Percentiles rank a stretch among this genome's conserved stretches.
These are phyloP conservation scores for Chaetodon trifasciatus DNA, from an alignment of 2,797 vertebrate genomes.

Conservation along the genomic window DNA sequence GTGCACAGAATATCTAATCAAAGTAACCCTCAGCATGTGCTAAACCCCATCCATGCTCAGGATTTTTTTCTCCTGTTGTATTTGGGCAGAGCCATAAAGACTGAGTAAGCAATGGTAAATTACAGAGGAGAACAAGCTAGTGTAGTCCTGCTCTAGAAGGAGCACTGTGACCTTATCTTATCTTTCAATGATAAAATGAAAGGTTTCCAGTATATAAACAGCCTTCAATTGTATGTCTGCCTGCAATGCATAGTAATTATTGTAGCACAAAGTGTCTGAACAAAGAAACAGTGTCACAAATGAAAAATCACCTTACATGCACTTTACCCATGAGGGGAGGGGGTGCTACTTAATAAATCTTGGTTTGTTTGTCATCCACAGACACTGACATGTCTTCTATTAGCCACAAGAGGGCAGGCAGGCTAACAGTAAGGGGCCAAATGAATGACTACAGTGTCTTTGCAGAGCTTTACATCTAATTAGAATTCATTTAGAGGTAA, in stretches of 20 bases:
- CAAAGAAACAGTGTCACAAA: conserved; percentile 5
- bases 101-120: conserved; percentile 16
- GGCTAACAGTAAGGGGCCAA: background rate
- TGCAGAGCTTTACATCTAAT: conserved; percentile 16
- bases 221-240: conserved; percentile 6
- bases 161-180: conserved; percentile 12
- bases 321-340: background rate
- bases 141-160: background rate
- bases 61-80: conserved; percentile 9
- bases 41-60: conserved; percentile 10
- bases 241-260: conserved; percentile 25
- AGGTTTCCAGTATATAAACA: conserved; percentile 39
- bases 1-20: conserved; percentile 43
- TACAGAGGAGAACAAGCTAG: conserved; percentile 1
- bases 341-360: background rate
- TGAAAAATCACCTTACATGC: background rate
- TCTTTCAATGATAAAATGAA: conserved; percentile 41
- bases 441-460: background rate
- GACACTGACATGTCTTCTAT: background rate
- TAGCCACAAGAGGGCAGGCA: conserved; percentile 13
- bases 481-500: conserved; percentile 11
- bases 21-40: conserved; percentile 11
- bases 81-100: conserved; percentile 1
- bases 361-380: background rate
- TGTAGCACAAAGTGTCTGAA: conserved; percentile 4